Percentiles rank a stretch among this genome's conserved stretches.
Conservation (phyloP, 2,888 invertebrate species). For the Drosophila kuntzei region DNA sequence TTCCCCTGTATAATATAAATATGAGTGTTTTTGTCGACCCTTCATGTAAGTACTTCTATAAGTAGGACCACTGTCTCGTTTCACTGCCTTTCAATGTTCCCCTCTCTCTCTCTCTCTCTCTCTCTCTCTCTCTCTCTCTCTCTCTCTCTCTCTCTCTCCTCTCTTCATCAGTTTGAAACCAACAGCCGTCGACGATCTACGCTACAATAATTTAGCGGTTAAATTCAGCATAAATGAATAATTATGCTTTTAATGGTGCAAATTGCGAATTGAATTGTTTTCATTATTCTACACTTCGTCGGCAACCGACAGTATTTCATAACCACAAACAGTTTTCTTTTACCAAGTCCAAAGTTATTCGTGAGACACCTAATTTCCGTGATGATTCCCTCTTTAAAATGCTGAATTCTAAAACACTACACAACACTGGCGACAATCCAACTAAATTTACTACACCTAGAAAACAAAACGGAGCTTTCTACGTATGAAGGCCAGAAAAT, state of each 20-base stretch:
- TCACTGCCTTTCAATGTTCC: constrained; percentile 52
- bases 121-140: background rate
- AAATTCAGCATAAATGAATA: constrained; percentile 81
- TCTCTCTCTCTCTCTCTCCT: background rate
- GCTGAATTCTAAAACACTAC: background rate
- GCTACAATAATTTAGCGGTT: constrained; percentile 71
- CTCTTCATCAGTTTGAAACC: background rate
- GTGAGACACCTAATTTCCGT: constrained; percentile 18
- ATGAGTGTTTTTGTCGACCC: constrained; percentile 40
- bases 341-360: constrained; percentile 12
- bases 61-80: constrained; percentile 59
- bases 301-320: constrained; percentile 39
- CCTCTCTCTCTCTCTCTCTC: constrained; percentile 3
- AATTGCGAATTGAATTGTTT: constrained; percentile 83
- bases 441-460: constrained; percentile 6
- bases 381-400: constrained; percentile 7
- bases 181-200: constrained; percentile 39
- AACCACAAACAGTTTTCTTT: constrained; percentile 45
- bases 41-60: constrained; percentile 33
- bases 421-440: constrained; percentile 1
- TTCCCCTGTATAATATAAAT: background rate
- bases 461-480: constrained; percentile 17
- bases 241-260: constrained; percentile 78
- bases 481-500: background rate
- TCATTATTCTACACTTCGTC: constrained; percentile 53